A percentile compares a stretch with the other conserved stretches of the same genome.
phyloP scores from a whole-genome alignment of 2,888 invertebrate genomes.

The Heliconius sara region DNA sequence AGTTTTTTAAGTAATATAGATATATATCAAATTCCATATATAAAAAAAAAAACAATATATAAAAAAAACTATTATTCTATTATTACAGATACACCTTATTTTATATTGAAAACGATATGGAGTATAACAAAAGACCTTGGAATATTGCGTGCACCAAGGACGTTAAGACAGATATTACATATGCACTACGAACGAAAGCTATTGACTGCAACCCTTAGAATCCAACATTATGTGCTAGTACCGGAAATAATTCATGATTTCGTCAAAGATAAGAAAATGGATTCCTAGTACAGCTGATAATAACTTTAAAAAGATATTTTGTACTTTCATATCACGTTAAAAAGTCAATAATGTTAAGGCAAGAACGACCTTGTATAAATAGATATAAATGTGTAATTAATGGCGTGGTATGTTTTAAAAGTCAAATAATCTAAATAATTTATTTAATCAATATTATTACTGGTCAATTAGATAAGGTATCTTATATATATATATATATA shows the following conservation, averaged over 20 bases:
- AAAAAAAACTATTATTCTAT: not conserved
- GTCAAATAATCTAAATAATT: not conserved
- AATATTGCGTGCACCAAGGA: constrained; percentile 32
- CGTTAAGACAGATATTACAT: constrained; percentile 27
- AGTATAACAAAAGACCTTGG: constrained; percentile 3
- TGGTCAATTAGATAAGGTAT: too few species aligned
- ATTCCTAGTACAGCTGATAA: not conserved
- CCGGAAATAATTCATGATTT: too few species aligned
- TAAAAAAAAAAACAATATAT: too few species aligned
- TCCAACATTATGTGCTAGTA: not conserved
- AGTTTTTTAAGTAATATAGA: too few species aligned
- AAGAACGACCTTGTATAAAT: not conserved
- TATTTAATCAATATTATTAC: not conserved
- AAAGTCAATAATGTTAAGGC: constrained; percentile 1
- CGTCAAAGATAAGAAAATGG: not conserved
- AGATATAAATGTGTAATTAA: not conserved
- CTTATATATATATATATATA: too few species aligned
- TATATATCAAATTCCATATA: too few species aligned
- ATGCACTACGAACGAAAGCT: constrained; percentile 22
- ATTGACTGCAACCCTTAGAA: constrained; percentile 22
- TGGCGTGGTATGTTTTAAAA: not conserved
- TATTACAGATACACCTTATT: not conserved
- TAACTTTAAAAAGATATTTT: not conserved
- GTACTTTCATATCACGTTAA: not conserved
- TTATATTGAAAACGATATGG: not conserved